phyloP scores from a whole-genome alignment of 2,888 invertebrate genomes.

The Campoplex capitator region DNA sequence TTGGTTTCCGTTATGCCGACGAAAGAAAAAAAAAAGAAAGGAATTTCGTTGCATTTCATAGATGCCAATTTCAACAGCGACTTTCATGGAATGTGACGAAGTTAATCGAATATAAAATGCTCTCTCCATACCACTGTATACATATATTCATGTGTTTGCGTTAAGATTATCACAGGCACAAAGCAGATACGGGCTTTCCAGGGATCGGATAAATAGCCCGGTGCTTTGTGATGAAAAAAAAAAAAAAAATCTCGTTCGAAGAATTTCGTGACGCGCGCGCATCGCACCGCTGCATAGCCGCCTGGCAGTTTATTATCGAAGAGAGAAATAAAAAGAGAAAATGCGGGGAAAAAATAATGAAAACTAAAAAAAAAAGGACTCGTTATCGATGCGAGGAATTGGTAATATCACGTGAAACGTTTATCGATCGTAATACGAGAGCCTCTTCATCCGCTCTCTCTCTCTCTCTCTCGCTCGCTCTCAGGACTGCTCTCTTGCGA shows the following conservation, averaged over 20 bases:
- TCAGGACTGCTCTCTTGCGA: slow-evolving; percentile 8
- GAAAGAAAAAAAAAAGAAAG: not conserved
- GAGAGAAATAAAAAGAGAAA: slow-evolving; percentile 5
- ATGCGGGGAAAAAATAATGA: not conserved
- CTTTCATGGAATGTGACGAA: too few species aligned
- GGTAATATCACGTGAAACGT: slow-evolving; percentile 58
- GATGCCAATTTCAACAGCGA: not conserved
- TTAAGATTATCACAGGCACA: slow-evolving; percentile 1
- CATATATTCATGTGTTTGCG: too few species aligned
- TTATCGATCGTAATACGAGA: slow-evolving; percentile 64
- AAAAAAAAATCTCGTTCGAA: slow-evolving; percentile 25
- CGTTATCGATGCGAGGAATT: slow-evolving; percentile 64
- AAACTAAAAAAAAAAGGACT: slow-evolving; percentile 22
- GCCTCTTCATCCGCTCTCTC: slow-evolving; percentile 17
- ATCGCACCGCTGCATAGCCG: slow-evolving; percentile 6
- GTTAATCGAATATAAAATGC: too few species aligned
- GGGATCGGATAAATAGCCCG: slow-evolving; percentile 39
- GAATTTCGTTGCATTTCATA: not conserved
- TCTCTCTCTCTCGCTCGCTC: slow-evolving; percentile 10
- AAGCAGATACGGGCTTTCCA: slow-evolving; percentile 61
- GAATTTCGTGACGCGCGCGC: slow-evolving; percentile 49
- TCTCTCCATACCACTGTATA: too few species aligned
- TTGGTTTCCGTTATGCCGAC: too few species aligned
- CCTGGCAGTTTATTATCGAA: not conserved
- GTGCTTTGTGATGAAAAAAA: not conserved